Evolutionary conservation across 1,140 invertebrate genomes (phyloP).

Genomic region (Pachyrhynchus sulphureomaculatus): DNA sequence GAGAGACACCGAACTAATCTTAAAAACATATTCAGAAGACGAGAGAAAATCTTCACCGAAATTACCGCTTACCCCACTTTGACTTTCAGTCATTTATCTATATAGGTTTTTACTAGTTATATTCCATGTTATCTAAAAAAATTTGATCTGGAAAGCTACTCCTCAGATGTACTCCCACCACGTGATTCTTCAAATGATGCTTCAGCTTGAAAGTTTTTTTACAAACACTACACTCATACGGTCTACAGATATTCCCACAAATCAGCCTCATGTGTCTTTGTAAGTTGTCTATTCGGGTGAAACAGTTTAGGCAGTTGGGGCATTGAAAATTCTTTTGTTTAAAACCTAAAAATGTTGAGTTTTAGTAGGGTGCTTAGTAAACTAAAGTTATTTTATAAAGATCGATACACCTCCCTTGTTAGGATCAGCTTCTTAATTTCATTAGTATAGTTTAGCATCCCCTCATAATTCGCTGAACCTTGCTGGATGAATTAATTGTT

Average conservation of each 20-base stretch:
- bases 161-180: conserved; percentile 9
- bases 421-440: too few species aligned
- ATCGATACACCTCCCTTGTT: background rate
- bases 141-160: background rate
- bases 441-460: too few species aligned
- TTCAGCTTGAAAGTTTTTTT: conserved; percentile 19
- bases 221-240: conserved; percentile 12
- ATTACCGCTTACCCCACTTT: too few species aligned
- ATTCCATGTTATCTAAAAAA: too few species aligned
- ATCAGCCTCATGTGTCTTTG: conserved; percentile 20
- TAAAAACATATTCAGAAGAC: too few species aligned
- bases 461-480: too few species aligned
- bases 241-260: conserved; percentile 9
- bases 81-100: too few species aligned
- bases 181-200: conserved; percentile 27
- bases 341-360: background rate
- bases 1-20: too few species aligned
- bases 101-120: too few species aligned
- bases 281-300: conserved; percentile 21
- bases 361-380: background rate
- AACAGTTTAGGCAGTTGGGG: conserved; percentile 11
- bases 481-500: too few species aligned
- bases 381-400: background rate
- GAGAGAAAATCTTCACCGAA: too few species aligned
- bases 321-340: conserved; percentile 17